Percentiles rank a stretch among this genome's conserved stretches.
Evolutionary conservation across 1,140 invertebrate species (phyloP).

Genomic region (Habropoda laboriosa): DNA sequence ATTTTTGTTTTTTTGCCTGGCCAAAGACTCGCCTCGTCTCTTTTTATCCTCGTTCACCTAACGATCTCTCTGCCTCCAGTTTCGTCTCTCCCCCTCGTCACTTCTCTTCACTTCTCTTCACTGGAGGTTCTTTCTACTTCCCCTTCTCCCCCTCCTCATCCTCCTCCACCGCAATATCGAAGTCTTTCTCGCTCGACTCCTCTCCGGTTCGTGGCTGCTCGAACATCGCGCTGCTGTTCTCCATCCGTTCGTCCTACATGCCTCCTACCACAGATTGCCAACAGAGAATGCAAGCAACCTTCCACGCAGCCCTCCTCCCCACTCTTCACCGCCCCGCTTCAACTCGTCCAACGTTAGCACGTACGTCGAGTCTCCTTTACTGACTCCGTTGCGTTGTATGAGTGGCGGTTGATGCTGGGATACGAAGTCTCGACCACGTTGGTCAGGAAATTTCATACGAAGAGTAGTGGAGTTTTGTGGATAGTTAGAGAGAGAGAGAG

Average conservation of each 20-base stretch:
- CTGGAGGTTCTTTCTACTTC: not conserved
- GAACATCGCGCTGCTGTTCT: constrained; percentile 68
- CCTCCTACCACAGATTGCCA: constrained; percentile 79
- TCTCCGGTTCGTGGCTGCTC: constrained; percentile 38
- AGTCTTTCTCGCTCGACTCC: constrained; percentile 14
- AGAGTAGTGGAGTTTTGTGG: too few species aligned
- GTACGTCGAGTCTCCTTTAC: too few species aligned
- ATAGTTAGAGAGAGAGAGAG: too few species aligned
- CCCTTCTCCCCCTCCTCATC: constrained; percentile 14
- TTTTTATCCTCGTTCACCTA: constrained; percentile 35
- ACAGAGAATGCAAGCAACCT: constrained; percentile 73
- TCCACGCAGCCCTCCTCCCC: constrained; percentile 38
- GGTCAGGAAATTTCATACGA: too few species aligned
- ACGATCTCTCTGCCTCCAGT: constrained; percentile 26
- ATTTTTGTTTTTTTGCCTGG: constrained; percentile 78
- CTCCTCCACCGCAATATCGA: too few species aligned
- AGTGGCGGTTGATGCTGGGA: too few species aligned
- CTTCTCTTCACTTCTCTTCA: constrained; percentile 6
- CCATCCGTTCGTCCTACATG: constrained; percentile 79
- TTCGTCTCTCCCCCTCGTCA: constrained; percentile 20
- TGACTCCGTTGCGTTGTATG: too few species aligned
- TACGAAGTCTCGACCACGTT: too few species aligned
- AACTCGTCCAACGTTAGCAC: too few species aligned
- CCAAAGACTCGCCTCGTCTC: constrained; percentile 66
- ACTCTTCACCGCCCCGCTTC: too few species aligned